Conservation (phyloP, 2,113 vertebrate species). For the Myrmecobius fasciatus region DNA sequence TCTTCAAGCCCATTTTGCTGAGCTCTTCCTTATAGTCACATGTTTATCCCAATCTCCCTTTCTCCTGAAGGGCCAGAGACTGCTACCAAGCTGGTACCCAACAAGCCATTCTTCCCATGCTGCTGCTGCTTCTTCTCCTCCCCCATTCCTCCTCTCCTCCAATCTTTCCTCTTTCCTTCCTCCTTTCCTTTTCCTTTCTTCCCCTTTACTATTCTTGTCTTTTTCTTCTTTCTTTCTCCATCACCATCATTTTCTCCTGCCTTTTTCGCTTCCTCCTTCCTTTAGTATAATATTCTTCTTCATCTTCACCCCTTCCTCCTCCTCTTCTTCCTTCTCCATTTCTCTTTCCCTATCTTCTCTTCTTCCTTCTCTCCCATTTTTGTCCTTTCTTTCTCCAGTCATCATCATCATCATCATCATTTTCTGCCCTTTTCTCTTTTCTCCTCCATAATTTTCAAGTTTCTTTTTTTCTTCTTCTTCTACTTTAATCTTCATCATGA, state of each 20-base stretch:
- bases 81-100: background rate
- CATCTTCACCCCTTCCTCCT: too few species aligned
- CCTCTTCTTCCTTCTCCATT: too few species aligned
- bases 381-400: too few species aligned
- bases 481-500: background rate
- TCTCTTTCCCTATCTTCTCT: background rate
- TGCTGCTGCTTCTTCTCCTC: too few species aligned
- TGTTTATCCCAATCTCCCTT: background rate
- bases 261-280: background rate
- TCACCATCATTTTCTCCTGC: too few species aligned
- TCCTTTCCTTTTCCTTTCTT: too few species aligned
- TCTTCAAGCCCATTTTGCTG: background rate
- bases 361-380: background rate
- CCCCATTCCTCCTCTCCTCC: background rate
- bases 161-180: too few species aligned
- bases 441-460: background rate
- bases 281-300: background rate
- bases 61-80: background rate
- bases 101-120: background rate
- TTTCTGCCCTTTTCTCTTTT: background rate
- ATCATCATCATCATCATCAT: too few species aligned
- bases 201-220: too few species aligned
- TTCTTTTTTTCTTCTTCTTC: background rate
- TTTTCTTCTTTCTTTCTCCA: background rate
- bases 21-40: background rate